A percentile compares a stretch with the other conserved stretches of the same genome.
These are phyloP conservation scores for Octopus bimaculoides DNA, from an alignment of 1,140 invertebrate genomes.

Conservation along the genomic window DNA sequence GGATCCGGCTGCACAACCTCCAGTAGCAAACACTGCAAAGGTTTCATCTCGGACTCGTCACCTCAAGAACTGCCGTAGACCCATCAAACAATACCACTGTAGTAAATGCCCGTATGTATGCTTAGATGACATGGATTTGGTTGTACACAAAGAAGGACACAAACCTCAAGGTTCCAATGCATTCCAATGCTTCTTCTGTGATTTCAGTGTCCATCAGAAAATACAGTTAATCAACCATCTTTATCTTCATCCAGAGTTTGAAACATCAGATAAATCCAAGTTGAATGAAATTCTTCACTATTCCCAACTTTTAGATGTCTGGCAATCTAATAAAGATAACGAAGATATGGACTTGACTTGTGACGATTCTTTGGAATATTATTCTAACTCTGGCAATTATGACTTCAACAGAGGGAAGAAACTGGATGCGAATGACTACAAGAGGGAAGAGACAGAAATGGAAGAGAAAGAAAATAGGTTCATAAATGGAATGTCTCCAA, in stretches of 20 bases:
- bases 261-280: slow-evolving; percentile 19
- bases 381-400: not conserved
- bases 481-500: not conserved
- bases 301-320: not conserved
- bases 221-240: slow-evolving; percentile 40
- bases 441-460: not conserved
- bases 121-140: slow-evolving; percentile 35
- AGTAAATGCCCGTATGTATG: slow-evolving; percentile 43
- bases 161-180: slow-evolving; percentile 28
- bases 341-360: not conserved
- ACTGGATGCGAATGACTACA: not conserved
- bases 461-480: not conserved
- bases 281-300: not conserved
- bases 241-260: slow-evolving; percentile 42
- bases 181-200: slow-evolving; percentile 43
- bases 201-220: slow-evolving; percentile 32
- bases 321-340: not conserved
- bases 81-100: slow-evolving; percentile 43
- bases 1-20: slow-evolving; percentile 15
- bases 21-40: slow-evolving; percentile 12
- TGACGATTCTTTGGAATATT: not conserved
- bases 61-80: slow-evolving; percentile 45
- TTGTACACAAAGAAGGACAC: slow-evolving; percentile 43
- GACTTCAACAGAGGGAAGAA: not conserved
- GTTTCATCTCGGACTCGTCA: slow-evolving; percentile 35